Evolutionary conservation across 2,888 invertebrate genomes (phyloP).

Genomic region (Drosophila mimetica): DNA sequence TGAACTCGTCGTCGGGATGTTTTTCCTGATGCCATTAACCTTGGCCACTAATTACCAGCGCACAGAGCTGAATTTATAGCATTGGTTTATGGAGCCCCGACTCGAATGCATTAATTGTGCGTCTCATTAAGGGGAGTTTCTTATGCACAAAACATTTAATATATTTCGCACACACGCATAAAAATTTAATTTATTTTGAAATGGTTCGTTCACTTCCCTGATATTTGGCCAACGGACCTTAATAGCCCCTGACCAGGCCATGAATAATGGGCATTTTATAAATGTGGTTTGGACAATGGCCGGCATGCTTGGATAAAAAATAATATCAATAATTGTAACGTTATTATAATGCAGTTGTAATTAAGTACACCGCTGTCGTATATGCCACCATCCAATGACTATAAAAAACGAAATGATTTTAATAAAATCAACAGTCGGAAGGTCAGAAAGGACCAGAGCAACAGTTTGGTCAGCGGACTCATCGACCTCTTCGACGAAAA

Average conservation of each 20-base stretch:
- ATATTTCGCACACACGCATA: slow-evolving; percentile 61
- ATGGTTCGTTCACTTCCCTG: slow-evolving; percentile 31
- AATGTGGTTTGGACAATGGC: slow-evolving; percentile 48
- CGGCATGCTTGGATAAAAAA: slow-evolving; percentile 54
- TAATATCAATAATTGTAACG: slow-evolving; percentile 70
- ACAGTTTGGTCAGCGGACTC: slow-evolving; percentile 51
- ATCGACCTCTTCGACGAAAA: slow-evolving; percentile 29
- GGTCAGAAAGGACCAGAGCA: slow-evolving; percentile 41
- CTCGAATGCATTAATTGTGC: slow-evolving; percentile 63
- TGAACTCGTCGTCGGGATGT: slow-evolving; percentile 23
- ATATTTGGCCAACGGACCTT: slow-evolving; percentile 48
- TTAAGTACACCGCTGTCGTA: slow-evolving; percentile 56
- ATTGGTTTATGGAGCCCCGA: slow-evolving; percentile 33
- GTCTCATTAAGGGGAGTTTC: slow-evolving; percentile 54
- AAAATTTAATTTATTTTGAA: slow-evolving; percentile 72
- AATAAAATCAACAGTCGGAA: slow-evolving; percentile 63
- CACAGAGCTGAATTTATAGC: slow-evolving; percentile 39
- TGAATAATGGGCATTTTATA: slow-evolving; percentile 71
- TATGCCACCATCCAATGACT: slow-evolving; percentile 34
- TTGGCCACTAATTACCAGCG: slow-evolving; percentile 48
- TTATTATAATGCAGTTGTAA: slow-evolving; percentile 72
- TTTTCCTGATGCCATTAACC: slow-evolving; percentile 28
- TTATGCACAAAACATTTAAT: slow-evolving; percentile 61
- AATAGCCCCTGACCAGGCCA: slow-evolving; percentile 52
- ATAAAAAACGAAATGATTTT: slow-evolving; percentile 54